Percentiles rank a stretch among this genome's conserved stretches.
These are phyloP conservation scores for Centropristis striata DNA, from an alignment of 2,113 vertebrate genomes.

Conservation along the genomic window DNA sequence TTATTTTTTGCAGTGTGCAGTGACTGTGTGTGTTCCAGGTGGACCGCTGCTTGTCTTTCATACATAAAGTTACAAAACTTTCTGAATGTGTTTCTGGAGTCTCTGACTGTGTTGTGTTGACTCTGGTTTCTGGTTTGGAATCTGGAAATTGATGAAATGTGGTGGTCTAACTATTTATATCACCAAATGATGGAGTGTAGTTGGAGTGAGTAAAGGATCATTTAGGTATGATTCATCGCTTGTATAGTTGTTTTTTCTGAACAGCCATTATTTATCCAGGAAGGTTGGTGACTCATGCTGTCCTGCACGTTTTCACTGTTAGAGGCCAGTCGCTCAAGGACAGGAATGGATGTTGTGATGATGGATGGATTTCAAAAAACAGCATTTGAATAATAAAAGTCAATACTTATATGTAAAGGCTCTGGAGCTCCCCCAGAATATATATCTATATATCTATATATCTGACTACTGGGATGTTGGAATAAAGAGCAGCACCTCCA, in stretches of 20 bases:
- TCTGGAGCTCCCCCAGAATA: not conserved
- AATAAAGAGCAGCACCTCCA: too few species aligned
- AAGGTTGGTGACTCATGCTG: constrained; percentile 50
- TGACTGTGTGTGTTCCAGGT: constrained; percentile 36
- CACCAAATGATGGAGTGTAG: constrained; percentile 43
- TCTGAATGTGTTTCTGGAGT: constrained; percentile 27
- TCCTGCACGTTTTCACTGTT: constrained; percentile 13
- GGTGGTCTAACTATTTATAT: constrained; percentile 59
- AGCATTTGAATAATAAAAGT: not conserved
- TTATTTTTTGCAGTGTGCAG: too few species aligned
- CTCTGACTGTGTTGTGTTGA: constrained; percentile 30
- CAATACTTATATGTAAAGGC: not conserved
- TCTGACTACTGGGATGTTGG: too few species aligned
- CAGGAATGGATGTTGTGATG: not conserved
- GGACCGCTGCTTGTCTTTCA: constrained; percentile 36
- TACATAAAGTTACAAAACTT: constrained; percentile 45
- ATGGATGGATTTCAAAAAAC: not conserved
- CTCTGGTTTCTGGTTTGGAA: constrained; percentile 25
- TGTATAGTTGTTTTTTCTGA: constrained; percentile 50
- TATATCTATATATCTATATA: too few species aligned
- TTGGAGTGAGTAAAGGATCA: constrained; percentile 12
- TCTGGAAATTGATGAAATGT: constrained; percentile 53
- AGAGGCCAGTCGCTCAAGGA: constrained; percentile 10
- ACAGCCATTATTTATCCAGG: constrained; percentile 47
- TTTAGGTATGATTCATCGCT: constrained; percentile 57